Conservation (phyloP, 2,888 invertebrate genomes). For the Lasioglossum malachurum region DNA sequence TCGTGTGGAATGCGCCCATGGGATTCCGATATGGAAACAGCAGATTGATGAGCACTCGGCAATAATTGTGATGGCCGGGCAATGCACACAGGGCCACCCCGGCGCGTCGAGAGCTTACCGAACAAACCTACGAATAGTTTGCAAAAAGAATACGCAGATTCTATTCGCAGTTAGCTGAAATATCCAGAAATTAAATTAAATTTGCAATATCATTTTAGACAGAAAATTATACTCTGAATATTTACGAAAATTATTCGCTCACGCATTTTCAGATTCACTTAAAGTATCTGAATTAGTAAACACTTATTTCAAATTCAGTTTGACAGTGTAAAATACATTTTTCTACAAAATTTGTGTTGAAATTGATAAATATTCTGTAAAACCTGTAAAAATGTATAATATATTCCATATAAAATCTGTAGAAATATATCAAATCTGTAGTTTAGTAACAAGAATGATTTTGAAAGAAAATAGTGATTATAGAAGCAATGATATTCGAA, state of each 20-base stretch:
- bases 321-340: too few relatives aligned
- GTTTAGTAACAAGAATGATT: background rate
- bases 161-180: background rate
- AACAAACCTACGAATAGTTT: background rate
- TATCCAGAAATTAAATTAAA: background rate
- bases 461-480: background rate
- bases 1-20: conserved; percentile 55
- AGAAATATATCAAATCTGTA: background rate
- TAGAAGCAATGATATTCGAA: background rate
- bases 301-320: too few relatives aligned
- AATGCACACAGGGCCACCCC: background rate
- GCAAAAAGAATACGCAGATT: background rate
- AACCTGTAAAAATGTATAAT: too few relatives aligned
- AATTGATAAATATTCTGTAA: too few relatives aligned
- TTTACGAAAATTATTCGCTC: too few relatives aligned
- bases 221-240: too few relatives aligned
- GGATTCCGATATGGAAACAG: conserved; percentile 61
- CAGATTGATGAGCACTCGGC: conserved; percentile 57
- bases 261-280: too few relatives aligned
- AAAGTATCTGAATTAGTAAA: too few relatives aligned
- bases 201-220: background rate
- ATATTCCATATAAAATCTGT: too few relatives aligned
- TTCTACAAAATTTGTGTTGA: too few relatives aligned
- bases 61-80: conserved; percentile 48
- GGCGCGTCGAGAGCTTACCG: conserved; percentile 34